Evolutionary conservation across 2,888 invertebrate species (phyloP), one percentile per base, ranked within the genome.

Genomic region (Salticus scenicus): DNA sequence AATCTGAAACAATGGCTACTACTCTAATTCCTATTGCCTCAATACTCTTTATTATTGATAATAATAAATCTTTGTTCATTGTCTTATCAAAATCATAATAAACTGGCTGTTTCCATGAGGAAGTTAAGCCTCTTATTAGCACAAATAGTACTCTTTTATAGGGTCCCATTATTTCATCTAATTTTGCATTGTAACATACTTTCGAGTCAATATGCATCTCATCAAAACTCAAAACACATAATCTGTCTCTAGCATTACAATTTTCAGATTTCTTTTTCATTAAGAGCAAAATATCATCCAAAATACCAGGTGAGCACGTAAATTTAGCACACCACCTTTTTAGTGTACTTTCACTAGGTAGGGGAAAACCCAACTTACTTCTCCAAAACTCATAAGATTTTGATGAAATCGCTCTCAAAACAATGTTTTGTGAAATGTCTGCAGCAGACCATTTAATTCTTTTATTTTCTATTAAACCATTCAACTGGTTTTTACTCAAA

Each of bases 331-430:
- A 67, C 67, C 67, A 67, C 12, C 31, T 27, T 28, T 31, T 14
- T 30, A 67, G 30, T 30, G 67, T 67, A n/a, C 67, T 67, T 0
- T 24, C 24, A 31, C 67, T 67, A 17, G 67, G 67, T 4, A 67
- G 31, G 14, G 67, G 67, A 1, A 67, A 17, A 27, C 31, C 31
- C 20, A 30, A 14, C 30, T 33, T 33, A 2, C 30, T 30, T 31
- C 28, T 67, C 28, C 30, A 67, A 10, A n/a, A 67, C 12, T 67
- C 31, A 30, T 67, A 67, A 12, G 67, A 27, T 67, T 33, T 67
- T 67, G 30, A 27, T n/a, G 67, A 67, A 1, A 33, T 5, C 14
- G 67, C 67, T n/a, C 67, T 30, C 20, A 31, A 27, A 20, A 67
- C n/a, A 33, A 67, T 67, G 12, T 14, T 10, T 7, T 17, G 27